Conservation (phyloP, 2,113 vertebrate genomes). For the Hemiprocne comata region DNA sequence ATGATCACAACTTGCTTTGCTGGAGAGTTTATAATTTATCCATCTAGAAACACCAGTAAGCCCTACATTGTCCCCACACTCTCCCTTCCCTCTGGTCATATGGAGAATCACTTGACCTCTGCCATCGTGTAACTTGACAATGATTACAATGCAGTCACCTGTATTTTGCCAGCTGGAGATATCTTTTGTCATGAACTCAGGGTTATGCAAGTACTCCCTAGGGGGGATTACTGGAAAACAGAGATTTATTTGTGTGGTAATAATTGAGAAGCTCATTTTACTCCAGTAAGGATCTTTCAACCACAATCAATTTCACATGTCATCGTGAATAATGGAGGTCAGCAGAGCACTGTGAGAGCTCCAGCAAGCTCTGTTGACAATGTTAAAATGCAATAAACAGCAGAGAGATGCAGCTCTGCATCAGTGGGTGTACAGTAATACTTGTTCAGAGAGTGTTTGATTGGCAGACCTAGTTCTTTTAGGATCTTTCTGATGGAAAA, state of each 20-base stretch:
- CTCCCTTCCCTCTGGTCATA: background rate
- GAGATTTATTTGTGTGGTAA: slow-evolving; percentile 75
- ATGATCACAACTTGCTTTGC: background rate
- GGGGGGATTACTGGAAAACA: slow-evolving; percentile 46
- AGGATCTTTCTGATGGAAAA: background rate
- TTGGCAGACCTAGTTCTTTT: slow-evolving; percentile 24
- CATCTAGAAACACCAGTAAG: background rate
- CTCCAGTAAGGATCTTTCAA: slow-evolving; percentile 82
- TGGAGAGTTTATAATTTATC: background rate
- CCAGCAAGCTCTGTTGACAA: slow-evolving; percentile 58
- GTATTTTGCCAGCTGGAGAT: slow-evolving; percentile 37
- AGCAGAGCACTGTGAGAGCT: slow-evolving; percentile 38
- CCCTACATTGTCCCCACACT: background rate
- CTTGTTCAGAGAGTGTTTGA: slow-evolving; percentile 55
- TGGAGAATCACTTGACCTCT: slow-evolving; percentile 2
- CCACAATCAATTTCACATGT: slow-evolving; percentile 82
- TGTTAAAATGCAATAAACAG: slow-evolving; percentile 53
- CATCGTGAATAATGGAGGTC: slow-evolving; percentile 81
- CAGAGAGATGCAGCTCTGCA: slow-evolving; percentile 16
- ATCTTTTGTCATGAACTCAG: slow-evolving; percentile 63
- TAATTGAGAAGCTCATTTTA: slow-evolving; percentile 85
- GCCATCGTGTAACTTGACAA: slow-evolving; percentile 15
- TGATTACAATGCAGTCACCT: slow-evolving; percentile 50
- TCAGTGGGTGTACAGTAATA: slow-evolving; percentile 44
- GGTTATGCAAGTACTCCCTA: slow-evolving; percentile 55